Evolutionary conservation across 2,113 vertebrate genomes (phyloP), one percentile per base, ranked within the genome.

Genomic region (Odobenus rosmarus): DNA sequence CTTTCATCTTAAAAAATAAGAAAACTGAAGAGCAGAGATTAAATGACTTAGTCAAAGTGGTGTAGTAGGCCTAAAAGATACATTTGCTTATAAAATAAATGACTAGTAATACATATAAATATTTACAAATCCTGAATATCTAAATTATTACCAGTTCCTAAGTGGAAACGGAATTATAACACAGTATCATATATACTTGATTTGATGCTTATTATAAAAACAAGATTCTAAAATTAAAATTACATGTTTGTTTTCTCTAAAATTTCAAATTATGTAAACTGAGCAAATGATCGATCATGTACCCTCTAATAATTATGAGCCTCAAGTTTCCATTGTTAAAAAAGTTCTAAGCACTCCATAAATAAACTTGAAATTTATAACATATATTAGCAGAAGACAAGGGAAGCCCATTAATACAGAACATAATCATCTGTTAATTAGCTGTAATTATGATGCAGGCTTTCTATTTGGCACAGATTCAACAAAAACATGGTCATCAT

Each of bases 401-500:
- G 26, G 83, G 95, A 98, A 98, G 96, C 91, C 95, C 96, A 97
- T 98, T 98, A 98, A 97, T 94, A 97, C 39, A 98, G 88, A 95
- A 92, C 98, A 98, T 96, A 94, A 95, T 98, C 87, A 95, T 98
- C 98, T 98, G 98, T 98, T 99, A 99, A 99, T 99, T 99, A 99
- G 98, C 99, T 98, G 76, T 99, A 99, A 99, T 99, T 99, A 99
- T 98, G 97, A 99, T 98, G 96, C 98, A 90, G 98, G 96, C 94
- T 99, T 97, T 98, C 97, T 98, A 91, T 99, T 97, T 99, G 98
- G 98, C 98, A 99, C 95, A 49, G 98, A 98, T 99, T 99, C 99
- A 98, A 99, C 97, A 99, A 99, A 99, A 99, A 98, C 79, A 82
- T 42, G 97, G 99, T 98, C 98, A 98, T 98, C 98, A 98, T 99